Evolutionary conservation across 2,797 vertebrate species (phyloP).

Genomic region (Choloepus didactylus): DNA sequence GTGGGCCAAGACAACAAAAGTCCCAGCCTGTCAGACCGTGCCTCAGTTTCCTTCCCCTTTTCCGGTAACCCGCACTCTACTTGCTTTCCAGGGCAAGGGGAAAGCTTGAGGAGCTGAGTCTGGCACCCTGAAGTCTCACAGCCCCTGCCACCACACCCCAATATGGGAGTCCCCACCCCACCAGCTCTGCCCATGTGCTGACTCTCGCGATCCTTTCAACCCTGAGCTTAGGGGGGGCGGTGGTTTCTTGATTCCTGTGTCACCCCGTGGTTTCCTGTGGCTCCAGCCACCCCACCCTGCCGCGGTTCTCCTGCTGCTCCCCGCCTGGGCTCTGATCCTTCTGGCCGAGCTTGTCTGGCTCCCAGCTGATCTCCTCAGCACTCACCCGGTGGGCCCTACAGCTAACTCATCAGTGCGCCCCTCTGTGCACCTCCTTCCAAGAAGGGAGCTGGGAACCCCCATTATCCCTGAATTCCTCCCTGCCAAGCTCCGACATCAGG

Average conservation of each 20-base stretch:
- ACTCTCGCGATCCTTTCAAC: slow-evolving; percentile 79
- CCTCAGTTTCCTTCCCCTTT: slow-evolving; percentile 71
- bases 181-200: slow-evolving; percentile 68
- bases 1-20: slow-evolving; percentile 49
- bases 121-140: not conserved
- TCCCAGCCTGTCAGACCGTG: not conserved
- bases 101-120: slow-evolving; percentile 83
- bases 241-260: slow-evolving; percentile 74
- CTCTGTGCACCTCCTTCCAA: slow-evolving; percentile 53
- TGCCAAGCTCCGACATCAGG: not conserved
- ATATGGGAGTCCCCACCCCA: slow-evolving; percentile 72
- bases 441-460: slow-evolving; percentile 15
- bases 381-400: no score
- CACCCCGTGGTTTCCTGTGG: slow-evolving; percentile 75
- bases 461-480: no score
- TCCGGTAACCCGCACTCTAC: slow-evolving; percentile 42
- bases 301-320: slow-evolving; percentile 59
- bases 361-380: slow-evolving; percentile 56
- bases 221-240: slow-evolving; percentile 42
- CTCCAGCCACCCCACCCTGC: slow-evolving; percentile 65
- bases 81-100: slow-evolving; percentile 85
- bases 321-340: slow-evolving; percentile 39
- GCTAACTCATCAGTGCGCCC: slow-evolving; percentile 26
- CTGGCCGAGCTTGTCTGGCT: slow-evolving; percentile 63
- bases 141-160: not conserved